Percentiles rank a stretch among this genome's conserved stretches.
phyloP scores from a whole-genome alignment of 2,113 vertebrate species.

The Pedionomus torquatus region DNA sequence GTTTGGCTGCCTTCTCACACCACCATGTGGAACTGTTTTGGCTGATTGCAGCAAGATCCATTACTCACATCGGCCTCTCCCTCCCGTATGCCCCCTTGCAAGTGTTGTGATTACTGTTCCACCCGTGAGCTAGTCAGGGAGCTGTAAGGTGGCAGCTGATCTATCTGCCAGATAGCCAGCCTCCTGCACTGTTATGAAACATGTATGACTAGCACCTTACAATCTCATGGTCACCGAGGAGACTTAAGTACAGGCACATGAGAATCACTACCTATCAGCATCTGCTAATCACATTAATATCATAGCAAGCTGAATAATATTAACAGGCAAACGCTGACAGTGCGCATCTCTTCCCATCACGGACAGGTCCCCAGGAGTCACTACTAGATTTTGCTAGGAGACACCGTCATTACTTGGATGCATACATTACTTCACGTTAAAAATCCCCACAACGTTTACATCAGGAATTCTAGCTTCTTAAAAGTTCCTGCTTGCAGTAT shows the following conservation, averaged over 20 bases:
- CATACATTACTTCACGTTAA: neutral
- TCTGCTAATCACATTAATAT: neutral
- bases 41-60: conserved; percentile 33
- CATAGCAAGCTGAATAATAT: neutral
- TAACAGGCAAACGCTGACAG: neutral
- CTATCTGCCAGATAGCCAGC: neutral
- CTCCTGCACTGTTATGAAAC: neutral
- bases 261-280: neutral
- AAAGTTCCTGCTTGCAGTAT: neutral
- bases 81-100: neutral
- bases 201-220: neutral
- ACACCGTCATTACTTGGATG: neutral
- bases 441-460: neutral
- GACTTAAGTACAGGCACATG: neutral
- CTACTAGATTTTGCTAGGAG: neutral
- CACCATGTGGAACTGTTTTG: conserved; percentile 13
- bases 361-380: neutral
- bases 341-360: neutral
- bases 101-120: conserved; percentile 1
- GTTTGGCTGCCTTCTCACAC: conserved; percentile 9
- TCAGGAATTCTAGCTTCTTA: neutral
- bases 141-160: neutral
- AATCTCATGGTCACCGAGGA: neutral
- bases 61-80: conserved; percentile 57
- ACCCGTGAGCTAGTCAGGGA: conserved; percentile 30